These are phyloP conservation scores for Lamprologus ornatipinnis DNA, from an alignment of 2,113 vertebrate genomes.

Conservation along the genomic window DNA sequence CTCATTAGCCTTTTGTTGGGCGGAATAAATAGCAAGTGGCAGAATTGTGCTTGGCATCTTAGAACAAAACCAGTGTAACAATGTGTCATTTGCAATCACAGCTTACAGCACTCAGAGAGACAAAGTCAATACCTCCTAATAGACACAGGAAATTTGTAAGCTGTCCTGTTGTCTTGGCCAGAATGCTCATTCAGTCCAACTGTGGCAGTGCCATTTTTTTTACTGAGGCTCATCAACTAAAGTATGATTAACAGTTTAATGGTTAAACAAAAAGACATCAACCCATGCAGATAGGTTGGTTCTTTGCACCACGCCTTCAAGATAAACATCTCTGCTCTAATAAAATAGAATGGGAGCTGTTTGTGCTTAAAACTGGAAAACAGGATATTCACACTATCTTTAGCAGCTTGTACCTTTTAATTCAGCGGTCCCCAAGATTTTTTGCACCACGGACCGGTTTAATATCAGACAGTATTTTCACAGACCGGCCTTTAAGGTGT, in stretches of 20 bases:
- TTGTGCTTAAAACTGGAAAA: neutral
- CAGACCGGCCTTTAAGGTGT: neutral
- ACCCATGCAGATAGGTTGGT: neutral
- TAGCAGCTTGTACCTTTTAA: neutral
- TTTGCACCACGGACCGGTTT: neutral
- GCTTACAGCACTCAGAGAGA: constrained; percentile 44
- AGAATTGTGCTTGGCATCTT: constrained; percentile 47
- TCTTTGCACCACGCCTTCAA: neutral
- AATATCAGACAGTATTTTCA: neutral
- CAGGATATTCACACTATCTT: neutral
- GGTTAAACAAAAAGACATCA: neutral
- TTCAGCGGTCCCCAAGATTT: neutral
- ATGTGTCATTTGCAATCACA: constrained; percentile 58
- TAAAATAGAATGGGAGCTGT: neutral
- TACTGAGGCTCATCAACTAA: neutral
- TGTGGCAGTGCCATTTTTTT: neutral
- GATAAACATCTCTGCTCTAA: neutral
- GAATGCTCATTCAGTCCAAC: neutral
- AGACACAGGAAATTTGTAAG: constrained; percentile 44
- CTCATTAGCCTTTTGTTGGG: constrained; percentile 34
- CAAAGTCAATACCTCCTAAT: constrained; percentile 55
- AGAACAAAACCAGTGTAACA: constrained; percentile 33
- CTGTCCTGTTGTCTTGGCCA: neutral
- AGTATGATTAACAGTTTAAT: neutral
- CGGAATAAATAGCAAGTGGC: constrained; percentile 26